Conservation (phyloP, 1,140 invertebrate species). For the Drosophila watanabei region DNA sequence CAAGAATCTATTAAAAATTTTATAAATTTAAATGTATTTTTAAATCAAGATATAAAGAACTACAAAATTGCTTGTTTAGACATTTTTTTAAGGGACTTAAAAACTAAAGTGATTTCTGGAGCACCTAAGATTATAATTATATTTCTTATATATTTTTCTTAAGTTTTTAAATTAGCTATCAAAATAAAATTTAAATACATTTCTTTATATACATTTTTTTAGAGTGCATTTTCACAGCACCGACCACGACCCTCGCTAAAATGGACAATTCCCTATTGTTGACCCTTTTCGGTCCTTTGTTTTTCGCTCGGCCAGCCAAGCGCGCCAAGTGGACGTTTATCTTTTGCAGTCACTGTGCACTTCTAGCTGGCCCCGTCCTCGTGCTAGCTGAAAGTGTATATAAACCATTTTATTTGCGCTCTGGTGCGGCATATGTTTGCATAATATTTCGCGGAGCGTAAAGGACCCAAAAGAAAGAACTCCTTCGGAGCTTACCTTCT, state of each 20-base stretch:
- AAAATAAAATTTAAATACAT: background rate
- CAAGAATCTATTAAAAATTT: background rate
- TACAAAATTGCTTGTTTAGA: no score
- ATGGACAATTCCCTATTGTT: constrained; percentile 67
- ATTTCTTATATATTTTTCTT: background rate
- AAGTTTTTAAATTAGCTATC: background rate
- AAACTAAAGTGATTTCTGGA: background rate
- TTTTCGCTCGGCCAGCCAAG: constrained; percentile 74
- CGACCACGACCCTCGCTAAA: constrained; percentile 19
- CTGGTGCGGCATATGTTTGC: constrained; percentile 78
- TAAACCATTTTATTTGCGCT: constrained; percentile 74
- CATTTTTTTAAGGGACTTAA: background rate
- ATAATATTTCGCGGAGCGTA: constrained; percentile 68
- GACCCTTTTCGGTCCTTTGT: constrained; percentile 75
- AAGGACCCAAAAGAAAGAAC: constrained; percentile 17
- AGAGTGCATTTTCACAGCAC: background rate
- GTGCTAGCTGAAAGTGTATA: constrained; percentile 46
- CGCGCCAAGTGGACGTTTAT: constrained; percentile 81
- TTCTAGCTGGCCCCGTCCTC: constrained; percentile 25
- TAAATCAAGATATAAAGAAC: no score
- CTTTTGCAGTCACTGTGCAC: constrained; percentile 79
- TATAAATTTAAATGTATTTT: no score
- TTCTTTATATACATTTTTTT: background rate
- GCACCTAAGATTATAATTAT: background rate
- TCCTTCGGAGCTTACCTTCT: constrained; percentile 12